Base-by-base conservation (phyloP, 2,888 invertebrate genomes). In the Leptinotarsa haldemani region DNA sequence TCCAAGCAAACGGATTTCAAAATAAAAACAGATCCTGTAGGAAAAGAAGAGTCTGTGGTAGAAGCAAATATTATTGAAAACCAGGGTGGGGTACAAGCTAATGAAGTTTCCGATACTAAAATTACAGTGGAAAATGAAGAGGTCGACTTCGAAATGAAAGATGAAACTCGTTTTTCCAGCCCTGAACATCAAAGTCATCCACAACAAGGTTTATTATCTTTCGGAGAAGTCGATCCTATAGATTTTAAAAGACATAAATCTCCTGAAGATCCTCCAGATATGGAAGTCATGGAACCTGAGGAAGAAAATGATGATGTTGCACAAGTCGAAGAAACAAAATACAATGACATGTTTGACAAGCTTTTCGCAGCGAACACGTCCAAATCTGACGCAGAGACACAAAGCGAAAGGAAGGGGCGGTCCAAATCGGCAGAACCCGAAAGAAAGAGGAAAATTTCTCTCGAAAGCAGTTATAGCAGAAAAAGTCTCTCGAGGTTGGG, bases 361-460 rank as follows among this genome's bases (percentile, higher is more conserved):
- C 74, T 82, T 2, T 82, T 82, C 22, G 73, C 77, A 69, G 80
- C 77, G 5, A 61, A n/a, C n/a, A 73, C 77, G 52, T 71, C 70
- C 12, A 77, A 75, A 67, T 65, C 70, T 3, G 67, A 61, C 22
- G 67, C 53, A 25, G 73, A 74, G 20, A 47, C 66, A 1, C 68
- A 65, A 40, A 12, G 67, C 20, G 52, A 73, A 13, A 73, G 77
- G 69, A 69, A 77, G 73, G 69, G 65, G 2, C 77, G 85, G 40
- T 82, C 85, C 2, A 85, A 82, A 79, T 85, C 85, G 5, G 86
- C 82, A 15, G 86, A 85, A 72, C 85, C 86, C 0, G 82, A 83
- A 74, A 74, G 79, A 22, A 86, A 84, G 73, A 74, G 85, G 66
- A 83, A 83, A 78, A 69, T 83, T 61, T 85, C 85, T 4, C 65